These are phyloP conservation scores for Drosophila atripex DNA, from an alignment of 2,888 invertebrate species.

Conservation along the genomic window DNA sequence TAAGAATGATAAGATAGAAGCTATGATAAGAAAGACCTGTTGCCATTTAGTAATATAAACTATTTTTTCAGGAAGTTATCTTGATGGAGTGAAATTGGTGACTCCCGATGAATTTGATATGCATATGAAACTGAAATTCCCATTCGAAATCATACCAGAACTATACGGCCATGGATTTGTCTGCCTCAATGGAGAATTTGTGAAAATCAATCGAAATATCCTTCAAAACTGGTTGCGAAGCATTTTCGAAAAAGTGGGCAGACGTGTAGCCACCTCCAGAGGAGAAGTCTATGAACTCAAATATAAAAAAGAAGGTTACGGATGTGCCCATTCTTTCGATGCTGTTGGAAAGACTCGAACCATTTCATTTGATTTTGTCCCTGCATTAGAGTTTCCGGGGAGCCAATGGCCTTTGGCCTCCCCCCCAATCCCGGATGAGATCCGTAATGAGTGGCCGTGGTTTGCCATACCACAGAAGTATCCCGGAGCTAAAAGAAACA, in stretches of 20 bases:
- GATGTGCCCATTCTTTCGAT: constrained; percentile 42
- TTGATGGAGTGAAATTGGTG: constrained; percentile 37
- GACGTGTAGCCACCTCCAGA: not conserved
- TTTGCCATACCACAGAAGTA: constrained; percentile 41
- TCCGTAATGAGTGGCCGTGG: constrained; percentile 15
- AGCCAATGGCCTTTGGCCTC: constrained; percentile 22
- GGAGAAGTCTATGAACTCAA: not conserved
- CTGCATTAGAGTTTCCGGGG: constrained; percentile 35
- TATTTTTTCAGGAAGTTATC: constrained; percentile 38
- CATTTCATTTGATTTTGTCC: constrained; percentile 49
- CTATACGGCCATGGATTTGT: not conserved
- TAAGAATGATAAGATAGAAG: too few relatives aligned
- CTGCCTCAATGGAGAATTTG: too few relatives aligned
- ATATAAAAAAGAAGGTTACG: constrained; percentile 30
- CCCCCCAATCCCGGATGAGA: constrained; percentile 3
- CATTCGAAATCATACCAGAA: constrained; percentile 7
- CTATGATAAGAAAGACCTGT: too few relatives aligned
- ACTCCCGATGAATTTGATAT: constrained; percentile 50
- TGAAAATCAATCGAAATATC: not conserved
- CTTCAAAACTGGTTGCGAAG: constrained; percentile 42
- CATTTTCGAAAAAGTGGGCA: constrained; percentile 17
- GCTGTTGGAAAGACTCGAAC: not conserved
- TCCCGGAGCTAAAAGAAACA: not conserved
- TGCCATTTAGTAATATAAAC: too few relatives aligned
- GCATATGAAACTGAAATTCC: constrained; percentile 40